Percentiles rank a stretch among this genome's conserved stretches.
Evolutionary conservation across 2,888 invertebrate species (phyloP).

Genomic region (Autographa pulchrina): DNA sequence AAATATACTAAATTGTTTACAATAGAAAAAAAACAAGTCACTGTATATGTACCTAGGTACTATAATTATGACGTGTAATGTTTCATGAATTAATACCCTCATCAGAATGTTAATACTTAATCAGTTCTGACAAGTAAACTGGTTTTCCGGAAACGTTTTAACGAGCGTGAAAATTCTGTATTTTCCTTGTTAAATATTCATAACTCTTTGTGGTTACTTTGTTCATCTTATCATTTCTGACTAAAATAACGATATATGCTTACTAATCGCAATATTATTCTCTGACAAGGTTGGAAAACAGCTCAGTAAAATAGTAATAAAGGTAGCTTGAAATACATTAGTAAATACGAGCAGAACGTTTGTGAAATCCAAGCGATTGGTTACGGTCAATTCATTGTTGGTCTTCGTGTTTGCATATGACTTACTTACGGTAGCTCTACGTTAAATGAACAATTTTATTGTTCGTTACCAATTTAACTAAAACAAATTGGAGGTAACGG

Average conservation of each 20-base stretch:
- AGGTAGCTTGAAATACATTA: slow-evolving; percentile 41
- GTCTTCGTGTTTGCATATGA: slow-evolving; percentile 43
- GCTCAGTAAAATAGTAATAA: slow-evolving; percentile 27
- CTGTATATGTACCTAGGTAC: background rate
- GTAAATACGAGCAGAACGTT: slow-evolving; percentile 49
- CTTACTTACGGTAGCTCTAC: slow-evolving; percentile 23
- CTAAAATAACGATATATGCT: slow-evolving; percentile 39
- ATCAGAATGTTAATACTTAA: slow-evolving; percentile 12
- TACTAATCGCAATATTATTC: slow-evolving; percentile 51
- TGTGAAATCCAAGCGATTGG: slow-evolving; percentile 55
- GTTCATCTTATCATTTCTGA: slow-evolving; percentile 45
- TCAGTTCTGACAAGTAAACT: slow-evolving; percentile 23
- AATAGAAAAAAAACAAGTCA: background rate
- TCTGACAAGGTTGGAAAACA: slow-evolving; percentile 56
- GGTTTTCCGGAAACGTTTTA: slow-evolving; percentile 47
- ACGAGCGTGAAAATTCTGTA: slow-evolving; percentile 35
- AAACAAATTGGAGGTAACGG: background rate
- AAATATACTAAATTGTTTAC: no score
- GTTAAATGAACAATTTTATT: slow-evolving; percentile 35
- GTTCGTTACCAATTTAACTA: slow-evolving; percentile 13
- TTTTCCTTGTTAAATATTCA: slow-evolving; percentile 55
- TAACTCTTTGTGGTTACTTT: slow-evolving; percentile 40
- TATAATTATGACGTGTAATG: background rate
- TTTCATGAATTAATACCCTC: background rate
- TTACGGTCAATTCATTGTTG: slow-evolving; percentile 50